Conservation (phyloP, 2,113 vertebrate genomes). For the Beaufortia kweichowensis region DNA sequence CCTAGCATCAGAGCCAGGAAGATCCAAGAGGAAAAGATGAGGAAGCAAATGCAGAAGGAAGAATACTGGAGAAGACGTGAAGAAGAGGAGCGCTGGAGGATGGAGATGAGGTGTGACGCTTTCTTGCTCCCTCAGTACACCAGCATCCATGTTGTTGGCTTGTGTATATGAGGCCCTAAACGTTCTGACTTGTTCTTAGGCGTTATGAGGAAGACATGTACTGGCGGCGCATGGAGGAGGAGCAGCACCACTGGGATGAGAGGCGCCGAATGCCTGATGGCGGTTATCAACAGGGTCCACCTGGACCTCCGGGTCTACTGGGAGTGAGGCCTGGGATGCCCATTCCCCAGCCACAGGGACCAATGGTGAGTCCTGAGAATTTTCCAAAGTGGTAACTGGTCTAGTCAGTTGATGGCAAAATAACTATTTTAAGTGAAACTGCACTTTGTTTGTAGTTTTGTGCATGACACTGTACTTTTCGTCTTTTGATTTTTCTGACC, state of each 20-base stretch:
- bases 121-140: background rate
- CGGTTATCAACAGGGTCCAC: conserved; percentile 89
- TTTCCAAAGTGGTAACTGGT: background rate
- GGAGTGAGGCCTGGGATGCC: conserved; percentile 94
- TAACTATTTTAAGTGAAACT: too few species aligned
- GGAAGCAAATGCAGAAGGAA: conserved; percentile 98
- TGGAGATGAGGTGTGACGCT: conserved; percentile 89
- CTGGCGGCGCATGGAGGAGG: conserved; percentile 96
- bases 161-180: background rate
- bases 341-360: conserved; percentile 87
- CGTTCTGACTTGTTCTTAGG: conserved; percentile 65
- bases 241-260: conserved; percentile 97
- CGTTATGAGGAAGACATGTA: conserved; percentile 99
- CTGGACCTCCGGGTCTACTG: conserved; percentile 87
- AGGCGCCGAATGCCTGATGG: conserved; percentile 89
- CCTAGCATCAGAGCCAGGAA: conserved; percentile 95
- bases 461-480: too few species aligned
- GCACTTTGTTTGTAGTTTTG: background rate
- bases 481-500: too few species aligned
- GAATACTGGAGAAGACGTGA: conserved; percentile 96
- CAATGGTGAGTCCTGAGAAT: conserved; percentile 76
- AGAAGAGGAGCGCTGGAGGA: conserved; percentile 96
- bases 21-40: conserved; percentile 98
- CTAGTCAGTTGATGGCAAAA: too few species aligned
- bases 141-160: background rate